Evolutionary conservation across 2,113 vertebrate genomes (phyloP), one percentile per base, ranked within the genome.

Genomic region (Tapirus terrestris): DNA sequence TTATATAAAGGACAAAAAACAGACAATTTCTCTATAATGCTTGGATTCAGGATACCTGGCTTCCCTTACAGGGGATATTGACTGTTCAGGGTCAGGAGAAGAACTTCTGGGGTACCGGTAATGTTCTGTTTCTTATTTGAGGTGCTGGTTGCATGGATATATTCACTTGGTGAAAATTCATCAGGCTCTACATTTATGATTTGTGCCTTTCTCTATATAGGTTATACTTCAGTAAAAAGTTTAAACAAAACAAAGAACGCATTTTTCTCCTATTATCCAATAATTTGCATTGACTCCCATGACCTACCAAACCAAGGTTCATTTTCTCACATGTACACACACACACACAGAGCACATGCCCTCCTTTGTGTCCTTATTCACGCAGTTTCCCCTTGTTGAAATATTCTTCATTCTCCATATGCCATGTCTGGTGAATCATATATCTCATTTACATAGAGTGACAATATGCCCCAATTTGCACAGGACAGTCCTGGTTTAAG

Each of bases 321-420:
- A 21, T 58, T 43, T 83, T 48, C 43, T 31, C 39, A 75, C 53
- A 84, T 8, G 36, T 20, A 39, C 17, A 20, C 6, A 60, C 23
- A 29, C 16, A n/a, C 12, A 25, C 8, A 58, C 36, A 68, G 8
- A 39, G 60, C 25, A 31, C 0, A 3, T 1, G 7, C 14, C 6
- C 17, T 36, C 53, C 31, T 93, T 29, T 29, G 56, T 56, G 6
- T 75, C 70, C 73, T 75, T 75, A n/a, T 18, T 72, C 61, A 3
- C 31, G 25, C 29, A 83, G 25, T 45, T 92, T 53, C 53, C 63
- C 20, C 25, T 89, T 60, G 48, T 9, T 73, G 63, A 45, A 79
- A 85, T 73, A n/a, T 3, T 43, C 65, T 39, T 86, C 73, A 25
- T 31, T 79, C 36, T 67, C 33, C 56, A 25, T 29, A n/a, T 11